Evolutionary conservation across 2,888 invertebrate species (phyloP).

Genomic region (Tiliacea citrago): DNA sequence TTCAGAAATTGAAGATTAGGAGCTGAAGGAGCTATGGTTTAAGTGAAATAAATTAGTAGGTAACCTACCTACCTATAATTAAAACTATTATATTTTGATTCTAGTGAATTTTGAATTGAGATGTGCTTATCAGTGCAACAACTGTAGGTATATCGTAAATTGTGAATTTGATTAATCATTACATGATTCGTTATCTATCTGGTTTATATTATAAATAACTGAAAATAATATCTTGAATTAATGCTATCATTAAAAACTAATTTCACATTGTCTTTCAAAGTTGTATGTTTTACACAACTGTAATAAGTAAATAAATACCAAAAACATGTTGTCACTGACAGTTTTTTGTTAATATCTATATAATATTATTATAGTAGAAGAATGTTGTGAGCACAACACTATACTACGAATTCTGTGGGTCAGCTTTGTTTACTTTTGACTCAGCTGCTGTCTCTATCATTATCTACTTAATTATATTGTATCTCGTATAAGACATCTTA

Average conservation of each 20-base stretch:
- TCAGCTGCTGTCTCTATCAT: constrained; percentile 12
- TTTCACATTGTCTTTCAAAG: neutral
- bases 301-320: neutral
- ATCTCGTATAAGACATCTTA: constrained; percentile 1
- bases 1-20: neutral
- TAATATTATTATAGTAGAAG: neutral
- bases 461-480: constrained; percentile 1
- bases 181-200: neutral
- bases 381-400: constrained; percentile 9
- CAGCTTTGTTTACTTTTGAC: constrained; percentile 32
- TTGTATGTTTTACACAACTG: neutral
- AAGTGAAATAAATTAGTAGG: neutral
- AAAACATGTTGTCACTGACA: neutral
- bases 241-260: neutral
- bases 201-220: constrained; percentile 8
- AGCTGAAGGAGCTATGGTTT: neutral
- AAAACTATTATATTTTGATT: neutral
- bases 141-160: neutral
- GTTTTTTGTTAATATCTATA: neutral
- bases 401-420: constrained; percentile 14
- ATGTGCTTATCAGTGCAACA: neutral
- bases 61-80: no score
- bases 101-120: neutral
- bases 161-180: constrained; percentile 1
- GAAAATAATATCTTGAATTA: neutral